A percentile compares a stretch with the other conserved stretches of the same genome.
These are phyloP conservation scores for Neoaliturus tenellus DNA, from an alignment of 2,888 invertebrate species.

Conservation along the genomic window DNA sequence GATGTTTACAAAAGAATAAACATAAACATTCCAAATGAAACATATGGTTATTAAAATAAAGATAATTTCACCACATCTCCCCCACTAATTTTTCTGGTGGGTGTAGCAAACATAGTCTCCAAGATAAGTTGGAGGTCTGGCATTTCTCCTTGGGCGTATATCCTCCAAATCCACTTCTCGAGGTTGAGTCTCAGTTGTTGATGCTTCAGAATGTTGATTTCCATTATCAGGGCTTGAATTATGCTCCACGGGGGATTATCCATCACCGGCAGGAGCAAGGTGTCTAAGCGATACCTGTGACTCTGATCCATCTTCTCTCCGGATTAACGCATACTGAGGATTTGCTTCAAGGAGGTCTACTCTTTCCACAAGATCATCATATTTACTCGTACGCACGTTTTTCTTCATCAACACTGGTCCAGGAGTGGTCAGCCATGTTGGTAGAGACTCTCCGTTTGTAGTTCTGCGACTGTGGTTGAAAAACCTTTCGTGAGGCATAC, in stretches of 20 bases:
- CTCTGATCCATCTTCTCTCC: background rate
- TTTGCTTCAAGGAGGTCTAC: background rate
- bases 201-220: background rate
- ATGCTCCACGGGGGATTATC: background rate
- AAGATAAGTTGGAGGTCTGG: background rate
- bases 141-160: background rate
- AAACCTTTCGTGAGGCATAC: conserved; percentile 61
- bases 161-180: background rate
- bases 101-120: background rate
- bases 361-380: background rate
- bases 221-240: background rate
- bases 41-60: too few species aligned
- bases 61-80: too few species aligned
- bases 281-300: background rate
- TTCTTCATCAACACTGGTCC: background rate
- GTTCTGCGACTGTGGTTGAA: conserved; percentile 40
- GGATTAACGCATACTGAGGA: background rate
- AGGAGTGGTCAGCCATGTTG: background rate
- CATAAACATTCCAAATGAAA: too few species aligned
- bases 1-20: too few species aligned
- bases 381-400: background rate
- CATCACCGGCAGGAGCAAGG: background rate
- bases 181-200: background rate
- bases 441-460: background rate
- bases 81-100: background rate